These are phyloP conservation scores for Antedon mediterranea DNA, from an alignment of 53 echinoderm and acorn worm species.

Conservation along the genomic window DNA sequence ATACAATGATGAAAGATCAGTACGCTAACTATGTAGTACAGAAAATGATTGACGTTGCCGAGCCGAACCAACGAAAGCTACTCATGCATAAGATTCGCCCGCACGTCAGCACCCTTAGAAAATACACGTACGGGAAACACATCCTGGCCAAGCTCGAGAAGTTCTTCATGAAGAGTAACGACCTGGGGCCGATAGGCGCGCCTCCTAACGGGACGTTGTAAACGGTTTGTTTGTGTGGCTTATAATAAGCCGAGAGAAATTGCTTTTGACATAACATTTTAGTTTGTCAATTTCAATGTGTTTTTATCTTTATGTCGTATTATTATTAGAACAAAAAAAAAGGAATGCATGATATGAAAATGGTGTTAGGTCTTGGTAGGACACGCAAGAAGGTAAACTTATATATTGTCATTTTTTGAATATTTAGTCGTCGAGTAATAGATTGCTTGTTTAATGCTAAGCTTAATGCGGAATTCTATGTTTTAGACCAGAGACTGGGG, in stretches of 20 bases:
- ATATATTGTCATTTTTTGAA: background rate
- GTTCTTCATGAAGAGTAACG: constrained; percentile 97
- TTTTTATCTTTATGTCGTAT: background rate
- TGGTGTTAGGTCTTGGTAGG: background rate
- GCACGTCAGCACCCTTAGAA: constrained; percentile 82
- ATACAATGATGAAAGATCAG: constrained; percentile 99
- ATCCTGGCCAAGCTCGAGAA: constrained; percentile 99
- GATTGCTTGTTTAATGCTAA: background rate
- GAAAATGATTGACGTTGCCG: constrained; percentile 99
- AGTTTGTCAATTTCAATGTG: background rate
- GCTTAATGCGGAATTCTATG: background rate
- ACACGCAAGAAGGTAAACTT: background rate
- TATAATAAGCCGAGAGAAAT: background rate
- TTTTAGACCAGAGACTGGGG: background rate
- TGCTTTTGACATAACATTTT: background rate
- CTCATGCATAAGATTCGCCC: constrained; percentile 99
- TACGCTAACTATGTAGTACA: constrained; percentile 99
- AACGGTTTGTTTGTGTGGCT: background rate
- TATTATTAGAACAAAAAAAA: background rate
- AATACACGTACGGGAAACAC: constrained; percentile 99
- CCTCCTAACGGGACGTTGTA: constrained; percentile 87
- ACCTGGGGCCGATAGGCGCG: constrained; percentile 90
- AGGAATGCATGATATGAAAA: background rate
- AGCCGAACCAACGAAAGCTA: constrained; percentile 95
- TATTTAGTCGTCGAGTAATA: background rate